Base-by-base conservation (phyloP, 2,888 invertebrate species). In the Dione juno region DNA sequence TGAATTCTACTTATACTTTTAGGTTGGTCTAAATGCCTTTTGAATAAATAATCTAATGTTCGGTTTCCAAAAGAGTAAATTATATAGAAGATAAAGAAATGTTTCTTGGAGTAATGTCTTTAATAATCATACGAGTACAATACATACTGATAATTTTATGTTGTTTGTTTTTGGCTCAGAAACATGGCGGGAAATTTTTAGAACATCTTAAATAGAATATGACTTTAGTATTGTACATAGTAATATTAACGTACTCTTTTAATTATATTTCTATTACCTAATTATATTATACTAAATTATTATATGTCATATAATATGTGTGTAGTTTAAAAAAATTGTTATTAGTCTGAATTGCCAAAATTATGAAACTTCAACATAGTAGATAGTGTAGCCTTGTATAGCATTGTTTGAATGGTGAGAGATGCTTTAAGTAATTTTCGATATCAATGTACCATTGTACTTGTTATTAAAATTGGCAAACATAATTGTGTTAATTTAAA, bases 291-390 rank as follows among this genome's bases (percentile, higher is more conserved):
- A n/a, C n/a, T n/a, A n/a, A n/a, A n/a, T n/a, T n/a, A n/a, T n/a
- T n/a, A n/a, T n/a, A n/a, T n/a, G n/a, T n/a, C n/a, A n/a, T n/a
- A n/a, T n/a, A n/a, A n/a, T 35, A 28, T 16, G n/a, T 54, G 35
- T 54, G 28, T 53, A 19, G 16, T 40, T 16, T 57, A 16, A 57
- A n/a, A 16, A 57, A 16, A 16, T 16, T 16, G 7, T 57, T 37
- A 16, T 28, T 57, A 37, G 37, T 61, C 61, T 61, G 45, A 11
- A 61, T 61, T 61, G 61, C 61, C 61, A 61, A 61, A 61, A 10
- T n/a, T 28, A 35, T n/a, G 28, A n/a, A 6, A 54, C 16, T 10
- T 10, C 37, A 54, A 54, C 10, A 28, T 14, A 53, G 37, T 57
- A 16, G n/a, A 40, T 19, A 54, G 16, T 16, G 16, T 6, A 21